A percentile compares a stretch with the other conserved stretches of the same genome.
These are phyloP conservation scores for Phylloscopus whistleri DNA, from an alignment of 2,113 vertebrate species.

Conservation along the genomic window DNA sequence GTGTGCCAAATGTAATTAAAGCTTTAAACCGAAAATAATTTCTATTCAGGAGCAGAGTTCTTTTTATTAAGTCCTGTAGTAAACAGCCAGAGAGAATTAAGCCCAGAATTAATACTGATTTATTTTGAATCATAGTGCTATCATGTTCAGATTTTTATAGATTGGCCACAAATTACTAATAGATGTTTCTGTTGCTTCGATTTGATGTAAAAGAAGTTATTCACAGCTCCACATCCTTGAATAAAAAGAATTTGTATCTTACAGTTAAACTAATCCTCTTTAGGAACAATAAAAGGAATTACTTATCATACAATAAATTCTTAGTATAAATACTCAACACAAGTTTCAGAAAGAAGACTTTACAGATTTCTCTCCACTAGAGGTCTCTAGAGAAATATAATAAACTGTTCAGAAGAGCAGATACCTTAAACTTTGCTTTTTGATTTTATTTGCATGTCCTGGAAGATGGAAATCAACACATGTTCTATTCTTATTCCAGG, in stretches of 20 bases:
- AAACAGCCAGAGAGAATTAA: background rate
- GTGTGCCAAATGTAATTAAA: background rate
- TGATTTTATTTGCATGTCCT: background rate
- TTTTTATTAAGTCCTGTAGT: background rate
- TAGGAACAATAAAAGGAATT: background rate
- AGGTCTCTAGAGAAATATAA: constrained; percentile 74
- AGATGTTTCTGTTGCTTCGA: background rate
- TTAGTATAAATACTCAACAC: background rate
- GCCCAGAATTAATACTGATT: background rate
- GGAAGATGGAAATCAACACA: background rate
- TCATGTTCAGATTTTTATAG: background rate
- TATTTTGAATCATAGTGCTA: background rate
- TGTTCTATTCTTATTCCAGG: background rate
- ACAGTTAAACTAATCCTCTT: background rate
- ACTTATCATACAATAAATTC: background rate
- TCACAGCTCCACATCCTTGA: background rate
- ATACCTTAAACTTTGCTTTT: background rate
- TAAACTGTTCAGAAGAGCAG: background rate
- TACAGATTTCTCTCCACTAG: constrained; percentile 69
- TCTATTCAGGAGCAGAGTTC: background rate
- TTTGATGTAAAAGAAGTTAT: background rate
- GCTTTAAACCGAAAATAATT: background rate
- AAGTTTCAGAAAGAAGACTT: background rate
- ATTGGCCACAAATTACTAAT: background rate
- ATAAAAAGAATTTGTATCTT: background rate